Evolutionary conservation across 2,888 invertebrate genomes (phyloP).

Genomic region (Oscheius sp.): DNA sequence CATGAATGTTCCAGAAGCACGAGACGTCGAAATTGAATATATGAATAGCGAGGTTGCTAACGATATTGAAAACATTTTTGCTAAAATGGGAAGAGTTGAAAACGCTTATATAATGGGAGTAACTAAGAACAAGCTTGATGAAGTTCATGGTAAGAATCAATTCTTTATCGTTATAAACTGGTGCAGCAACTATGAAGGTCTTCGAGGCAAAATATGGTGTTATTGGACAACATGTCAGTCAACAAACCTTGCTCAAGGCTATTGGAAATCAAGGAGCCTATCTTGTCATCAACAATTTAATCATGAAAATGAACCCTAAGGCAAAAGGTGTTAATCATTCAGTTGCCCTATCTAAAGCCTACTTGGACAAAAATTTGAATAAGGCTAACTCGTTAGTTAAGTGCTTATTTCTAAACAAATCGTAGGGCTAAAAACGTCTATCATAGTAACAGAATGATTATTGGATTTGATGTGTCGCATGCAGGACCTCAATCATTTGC

Average conservation of each 20-base stretch:
- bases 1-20: not conserved
- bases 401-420: too few species aligned
- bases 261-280: conserved; percentile 3
- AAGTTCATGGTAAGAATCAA: conserved; percentile 32
- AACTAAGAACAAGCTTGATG: conserved; percentile 37
- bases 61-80: not conserved
- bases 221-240: conserved; percentile 41
- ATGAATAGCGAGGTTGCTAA: not conserved
- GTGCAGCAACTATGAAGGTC: conserved; percentile 32
- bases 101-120: conserved; percentile 30
- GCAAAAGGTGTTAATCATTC: conserved; percentile 36
- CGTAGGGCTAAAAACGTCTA: not conserved
- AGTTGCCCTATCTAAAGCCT: not conserved
- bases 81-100: not conserved
- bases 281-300: conserved; percentile 31
- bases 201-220: conserved; percentile 41
- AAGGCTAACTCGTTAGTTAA: not conserved
- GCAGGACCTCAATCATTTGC: conserved; percentile 43
- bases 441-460: conserved; percentile 38
- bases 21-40: not conserved
- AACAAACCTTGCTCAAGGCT: conserved; percentile 34
- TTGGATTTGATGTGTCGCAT: conserved; percentile 53
- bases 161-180: not conserved
- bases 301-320: conserved; percentile 42
- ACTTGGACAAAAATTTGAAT: not conserved